Percentiles rank a stretch among this genome's conserved stretches.
Conservation (phyloP, 2,113 vertebrate species). For the Myotis brandtii region DNA sequence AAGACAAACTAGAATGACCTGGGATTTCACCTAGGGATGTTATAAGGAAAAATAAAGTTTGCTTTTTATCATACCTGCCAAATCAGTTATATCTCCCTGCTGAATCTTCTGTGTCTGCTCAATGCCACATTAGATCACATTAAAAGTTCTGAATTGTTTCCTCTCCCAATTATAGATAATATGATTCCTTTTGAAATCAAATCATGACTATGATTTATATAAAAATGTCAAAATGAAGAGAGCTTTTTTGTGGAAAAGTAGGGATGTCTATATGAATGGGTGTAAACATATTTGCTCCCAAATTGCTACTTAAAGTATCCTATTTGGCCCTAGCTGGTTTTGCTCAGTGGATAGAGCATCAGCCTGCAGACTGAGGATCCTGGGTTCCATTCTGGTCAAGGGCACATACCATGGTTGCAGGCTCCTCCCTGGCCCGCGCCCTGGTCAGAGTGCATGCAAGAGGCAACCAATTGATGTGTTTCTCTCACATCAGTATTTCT, state of each 20-base stretch:
- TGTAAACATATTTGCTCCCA: neutral
- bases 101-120: neutral
- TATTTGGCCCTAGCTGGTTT: no score
- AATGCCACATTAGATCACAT: neutral
- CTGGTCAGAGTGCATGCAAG: no score
- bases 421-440: no score
- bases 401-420: no score
- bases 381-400: no score
- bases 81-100: neutral
- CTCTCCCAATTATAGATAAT: neutral
- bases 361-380: no score
- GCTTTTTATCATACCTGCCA: neutral
- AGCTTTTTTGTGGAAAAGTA: neutral
- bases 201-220: neutral
- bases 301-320: neutral
- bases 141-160: neutral
- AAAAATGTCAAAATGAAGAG: slow-evolving; percentile 19
- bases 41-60: neutral
- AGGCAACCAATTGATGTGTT: no score
- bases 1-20: neutral
- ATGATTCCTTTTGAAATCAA: neutral
- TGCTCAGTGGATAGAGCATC: no score
- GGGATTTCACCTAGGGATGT: neutral
- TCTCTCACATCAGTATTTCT: no score
- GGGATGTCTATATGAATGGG: neutral